Base-by-base conservation (phyloP, 2,888 invertebrate genomes). In the Drepanosiphum platanoidis region DNA sequence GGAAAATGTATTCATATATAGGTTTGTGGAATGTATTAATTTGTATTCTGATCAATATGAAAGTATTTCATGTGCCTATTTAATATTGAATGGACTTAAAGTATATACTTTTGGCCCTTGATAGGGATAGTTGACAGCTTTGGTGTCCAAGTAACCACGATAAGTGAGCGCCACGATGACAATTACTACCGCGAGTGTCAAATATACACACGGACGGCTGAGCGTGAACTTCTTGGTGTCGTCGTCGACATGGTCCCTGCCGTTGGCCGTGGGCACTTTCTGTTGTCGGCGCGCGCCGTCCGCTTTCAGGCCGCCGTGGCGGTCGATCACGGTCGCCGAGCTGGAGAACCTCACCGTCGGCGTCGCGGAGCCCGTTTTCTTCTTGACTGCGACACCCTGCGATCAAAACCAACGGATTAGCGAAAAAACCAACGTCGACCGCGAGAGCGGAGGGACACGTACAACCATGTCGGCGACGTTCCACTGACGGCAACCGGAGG, bases 121-220 rank as follows among this genome's bases (percentile, higher is more conserved):
- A 46, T 46, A 86, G 3, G 81, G 86, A 77, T 74, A 82, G n/a
- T 86, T 83, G n/a, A 82, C 70, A 39, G 72, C 66, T 70, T 75
- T 46, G 15, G 86, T 86, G 27, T 86, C 86, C 11, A 86, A 81
- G 11, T 86, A 86, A 0, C 86, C 86, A 66, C 70, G 86, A 75
- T 86, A 86, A 3, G 66, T 1, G 36, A 84, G 39, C 8, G n/a
- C 46, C 1, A 46, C 13, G 13, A 84, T 84, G 15, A 58, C 70
- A 84, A 15, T 34, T 1, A 84, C n/a, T 42, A 84, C 22, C 22
- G 52, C 7, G 30, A 68, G 1, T 0, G 84, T 84, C 9, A 52
- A 77, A 0, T 77, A 9, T n/a, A 72, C n/a, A 61, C 58, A 72
- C 32, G 15, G 22, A 0, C 39, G 30, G 42, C 61, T 72, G 1